Base-by-base conservation (phyloP, 1,140 invertebrate genomes). In the Popillia japonica region DNA sequence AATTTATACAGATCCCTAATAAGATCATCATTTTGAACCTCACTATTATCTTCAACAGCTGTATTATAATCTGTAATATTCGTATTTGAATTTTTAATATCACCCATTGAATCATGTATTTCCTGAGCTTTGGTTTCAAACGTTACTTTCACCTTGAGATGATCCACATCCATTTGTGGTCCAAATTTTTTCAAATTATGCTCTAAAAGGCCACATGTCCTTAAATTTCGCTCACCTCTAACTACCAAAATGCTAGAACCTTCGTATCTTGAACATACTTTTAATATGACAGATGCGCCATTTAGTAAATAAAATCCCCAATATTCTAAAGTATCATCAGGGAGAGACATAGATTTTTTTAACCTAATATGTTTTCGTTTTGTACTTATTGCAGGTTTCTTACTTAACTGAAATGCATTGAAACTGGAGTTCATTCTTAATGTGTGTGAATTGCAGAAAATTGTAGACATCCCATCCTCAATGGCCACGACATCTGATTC, bases 281-380 rank as follows among this genome's bases (percentile, higher is more conserved):
- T 83, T 11, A 84, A 76, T 40, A 79, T 82, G 11, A 84, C 83
- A 11, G 76, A 77, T 20, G 83, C 80, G 17, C 94, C 94, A 85
- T 91, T 90, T 23, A 94, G 89, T 14, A 96, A 86, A 87, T 94
- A 96, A 88, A 96, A 96, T 23, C 95, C 94, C 94, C 94, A 96
- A 87, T 96, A 96, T 86, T 96, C 94, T 42, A 96, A 88, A 23
- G 94, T 94, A 83, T 96, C 95, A 87, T 96, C 95, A 0, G 94
- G 93, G 80, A 96, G 86, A 9, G 87, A 91, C 92, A 96, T 94
- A 61, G 93, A 94, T 84, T 96, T 95, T 83, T 92, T 93, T 82
- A 96, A 87, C 79, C 91, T 88, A 81, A 95, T 92, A 83, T 94
- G 93, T 87, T 94, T 95, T 44, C 90, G 90, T 79, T 90, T 91